phyloP scores from a whole-genome alignment of 1,140 invertebrate genomes.

The Mesaphorura yosii region DNA sequence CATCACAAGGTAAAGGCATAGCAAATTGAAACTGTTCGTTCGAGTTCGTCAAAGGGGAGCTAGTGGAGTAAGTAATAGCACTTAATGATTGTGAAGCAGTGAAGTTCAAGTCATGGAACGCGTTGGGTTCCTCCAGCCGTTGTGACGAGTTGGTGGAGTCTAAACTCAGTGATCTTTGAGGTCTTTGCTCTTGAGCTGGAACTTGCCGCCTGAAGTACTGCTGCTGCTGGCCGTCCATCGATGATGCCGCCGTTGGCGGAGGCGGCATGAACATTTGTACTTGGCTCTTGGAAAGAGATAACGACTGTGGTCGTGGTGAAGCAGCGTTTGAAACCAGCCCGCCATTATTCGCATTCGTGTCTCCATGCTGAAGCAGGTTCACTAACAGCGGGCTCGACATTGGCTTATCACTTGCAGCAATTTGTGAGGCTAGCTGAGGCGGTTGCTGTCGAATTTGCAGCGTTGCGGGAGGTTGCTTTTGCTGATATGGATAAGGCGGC shows the following conservation, averaged over 20 bases:
- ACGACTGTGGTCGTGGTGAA: not conserved
- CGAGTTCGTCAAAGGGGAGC: no score
- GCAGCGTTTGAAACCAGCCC: slow-evolving; percentile 6
- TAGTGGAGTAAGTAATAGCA: no score
- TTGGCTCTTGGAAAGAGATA: not conserved
- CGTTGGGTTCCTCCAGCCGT: not conserved
- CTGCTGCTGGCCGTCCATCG: slow-evolving; percentile 2
- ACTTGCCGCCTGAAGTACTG: not conserved
- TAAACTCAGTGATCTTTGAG: slow-evolving; percentile 26
- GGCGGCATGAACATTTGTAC: slow-evolving; percentile 11
- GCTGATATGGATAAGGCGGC: slow-evolving; percentile 17
- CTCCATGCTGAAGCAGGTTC: slow-evolving; percentile 68
- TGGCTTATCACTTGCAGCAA: slow-evolving; percentile 17
- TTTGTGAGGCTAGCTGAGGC: not conserved
- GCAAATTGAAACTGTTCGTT: no score
- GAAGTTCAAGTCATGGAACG: no score
- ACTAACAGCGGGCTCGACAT: slow-evolving; percentile 78
- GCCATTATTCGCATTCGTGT: not conserved
- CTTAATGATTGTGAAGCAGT: no score
- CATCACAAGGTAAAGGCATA: no score
- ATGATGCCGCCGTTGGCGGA: not conserved
- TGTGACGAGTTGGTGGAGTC: slow-evolving; percentile 7
- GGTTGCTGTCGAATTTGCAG: not conserved
- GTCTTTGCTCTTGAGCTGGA: slow-evolving; percentile 25
- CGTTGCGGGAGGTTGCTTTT: slow-evolving; percentile 7